Percentiles rank a stretch among this genome's conserved stretches.
phyloP scores from a whole-genome alignment of 2,797 vertebrate genomes.

The Telmatherina bonti region DNA sequence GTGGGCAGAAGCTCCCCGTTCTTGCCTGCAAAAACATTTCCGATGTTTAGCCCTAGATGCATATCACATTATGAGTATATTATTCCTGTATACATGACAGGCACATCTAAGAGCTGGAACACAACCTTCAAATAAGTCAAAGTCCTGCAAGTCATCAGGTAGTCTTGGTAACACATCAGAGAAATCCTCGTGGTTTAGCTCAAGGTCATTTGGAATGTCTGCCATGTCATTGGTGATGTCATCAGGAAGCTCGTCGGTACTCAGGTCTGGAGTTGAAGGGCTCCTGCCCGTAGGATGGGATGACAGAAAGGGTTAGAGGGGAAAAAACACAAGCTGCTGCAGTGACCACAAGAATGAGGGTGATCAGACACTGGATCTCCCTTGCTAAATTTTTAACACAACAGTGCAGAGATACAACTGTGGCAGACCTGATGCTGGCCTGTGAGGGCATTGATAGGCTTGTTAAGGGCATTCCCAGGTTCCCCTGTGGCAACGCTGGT shows the following conservation, averaged over 20 bases:
- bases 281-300: slow-evolving; percentile 80
- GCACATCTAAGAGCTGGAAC: background rate
- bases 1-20: slow-evolving; percentile 97
- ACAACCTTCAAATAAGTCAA: slow-evolving; percentile 98
- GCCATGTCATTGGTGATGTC: slow-evolving; percentile 99
- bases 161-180: slow-evolving; percentile 96
- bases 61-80: background rate
- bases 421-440: slow-evolving; percentile 89
- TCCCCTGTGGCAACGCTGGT: slow-evolving; percentile 96
- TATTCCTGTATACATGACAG: background rate
- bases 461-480: slow-evolving; percentile 95
- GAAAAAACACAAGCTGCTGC: background rate
- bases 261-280: slow-evolving; percentile 97
- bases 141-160: slow-evolving; percentile 97
- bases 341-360: background rate
- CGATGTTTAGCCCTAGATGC: slow-evolving; percentile 2
- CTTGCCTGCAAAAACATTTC: slow-evolving; percentile 87
- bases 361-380: slow-evolving; percentile 15
- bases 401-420: background rate
- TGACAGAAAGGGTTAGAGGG: slow-evolving; percentile 11
- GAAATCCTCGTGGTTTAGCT: slow-evolving; percentile 99
- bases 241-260: slow-evolving; percentile 96
- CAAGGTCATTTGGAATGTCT: slow-evolving; percentile 99
- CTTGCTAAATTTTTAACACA: slow-evolving; percentile 19
- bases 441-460: slow-evolving; percentile 92